Evolutionary conservation across 2,113 vertebrate genomes (phyloP).

Genomic region (Cariama cristata): DNA sequence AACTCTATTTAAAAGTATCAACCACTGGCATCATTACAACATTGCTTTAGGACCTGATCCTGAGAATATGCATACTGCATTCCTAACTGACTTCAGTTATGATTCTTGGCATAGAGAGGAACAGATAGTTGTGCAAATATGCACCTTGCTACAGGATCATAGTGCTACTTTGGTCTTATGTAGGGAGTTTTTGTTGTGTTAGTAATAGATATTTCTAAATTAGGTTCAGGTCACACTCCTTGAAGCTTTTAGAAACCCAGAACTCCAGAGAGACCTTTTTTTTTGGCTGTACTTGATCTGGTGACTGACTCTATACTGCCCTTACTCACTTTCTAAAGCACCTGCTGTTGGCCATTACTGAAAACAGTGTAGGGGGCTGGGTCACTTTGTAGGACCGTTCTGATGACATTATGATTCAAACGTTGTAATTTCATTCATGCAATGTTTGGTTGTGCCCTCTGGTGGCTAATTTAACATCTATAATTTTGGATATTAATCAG

Average conservation of each 20-base stretch:
- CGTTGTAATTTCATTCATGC: not conserved
- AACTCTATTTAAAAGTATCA: not conserved
- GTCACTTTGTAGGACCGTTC: not conserved
- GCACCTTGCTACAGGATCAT: not conserved
- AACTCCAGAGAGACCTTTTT: not conserved
- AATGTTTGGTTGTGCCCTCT: slow-evolving; percentile 44
- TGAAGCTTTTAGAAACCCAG: not conserved
- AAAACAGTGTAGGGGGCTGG: not conserved
- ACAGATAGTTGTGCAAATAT: not conserved
- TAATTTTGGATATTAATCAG: not conserved
- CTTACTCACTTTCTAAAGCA: not conserved
- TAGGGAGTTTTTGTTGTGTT: not conserved
- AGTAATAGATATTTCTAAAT: not conserved
- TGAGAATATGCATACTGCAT: not conserved
- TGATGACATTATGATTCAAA: rapidly evolving
- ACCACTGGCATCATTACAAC: not conserved
- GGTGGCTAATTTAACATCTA: not conserved
- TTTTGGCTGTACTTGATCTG: not conserved
- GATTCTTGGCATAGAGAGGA: not conserved
- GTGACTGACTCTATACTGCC: not conserved
- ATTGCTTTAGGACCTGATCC: not conserved
- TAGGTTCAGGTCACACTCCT: not conserved
- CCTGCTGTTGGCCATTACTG: not conserved
- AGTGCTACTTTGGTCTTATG: not conserved
- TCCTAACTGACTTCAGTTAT: not conserved